These are phyloP conservation scores for Trissoscelio sp. DNA, from an alignment of 2,888 invertebrate species.

Conservation along the genomic window DNA sequence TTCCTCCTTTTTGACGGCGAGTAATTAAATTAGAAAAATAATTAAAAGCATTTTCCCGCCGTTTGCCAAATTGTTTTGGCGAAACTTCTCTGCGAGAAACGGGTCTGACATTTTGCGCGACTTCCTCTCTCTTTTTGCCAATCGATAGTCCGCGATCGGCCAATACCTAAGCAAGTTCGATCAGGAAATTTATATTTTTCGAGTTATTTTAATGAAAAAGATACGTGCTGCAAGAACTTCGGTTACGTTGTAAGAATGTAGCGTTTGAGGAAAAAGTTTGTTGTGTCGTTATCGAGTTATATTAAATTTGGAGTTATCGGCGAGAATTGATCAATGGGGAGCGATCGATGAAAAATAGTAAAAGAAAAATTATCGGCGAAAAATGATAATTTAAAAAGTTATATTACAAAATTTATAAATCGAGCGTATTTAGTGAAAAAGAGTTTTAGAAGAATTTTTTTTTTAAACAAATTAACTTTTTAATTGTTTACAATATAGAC, in stretches of 20 bases:
- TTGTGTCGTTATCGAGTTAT: slow-evolving; percentile 13
- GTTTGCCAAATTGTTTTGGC: slow-evolving; percentile 28
- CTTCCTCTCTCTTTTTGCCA: slow-evolving; percentile 17
- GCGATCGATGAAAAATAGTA: too few relatives aligned
- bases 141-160: slow-evolving; percentile 13
- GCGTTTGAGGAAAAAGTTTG: neutral
- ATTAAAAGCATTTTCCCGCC: slow-evolving; percentile 22
- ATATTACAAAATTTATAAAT: too few relatives aligned
- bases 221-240: slow-evolving; percentile 48
- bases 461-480: too few relatives aligned
- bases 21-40: slow-evolving; percentile 5
- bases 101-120: slow-evolving; percentile 3
- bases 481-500: too few relatives aligned
- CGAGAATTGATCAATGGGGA: too few relatives aligned
- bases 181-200: slow-evolving; percentile 53
- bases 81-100: slow-evolving; percentile 1
- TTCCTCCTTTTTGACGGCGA: neutral
- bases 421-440: too few relatives aligned
- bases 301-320: too few relatives aligned
- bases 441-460: too few relatives aligned
- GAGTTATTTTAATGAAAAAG: slow-evolving; percentile 61
- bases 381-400: too few relatives aligned
- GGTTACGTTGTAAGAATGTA: slow-evolving; percentile 12
- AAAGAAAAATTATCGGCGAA: too few relatives aligned
- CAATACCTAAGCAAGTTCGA: slow-evolving; percentile 60